These are phyloP conservation scores for Chelonia mydas DNA, from an alignment of 2,797 vertebrate species.

Conservation along the genomic window DNA sequence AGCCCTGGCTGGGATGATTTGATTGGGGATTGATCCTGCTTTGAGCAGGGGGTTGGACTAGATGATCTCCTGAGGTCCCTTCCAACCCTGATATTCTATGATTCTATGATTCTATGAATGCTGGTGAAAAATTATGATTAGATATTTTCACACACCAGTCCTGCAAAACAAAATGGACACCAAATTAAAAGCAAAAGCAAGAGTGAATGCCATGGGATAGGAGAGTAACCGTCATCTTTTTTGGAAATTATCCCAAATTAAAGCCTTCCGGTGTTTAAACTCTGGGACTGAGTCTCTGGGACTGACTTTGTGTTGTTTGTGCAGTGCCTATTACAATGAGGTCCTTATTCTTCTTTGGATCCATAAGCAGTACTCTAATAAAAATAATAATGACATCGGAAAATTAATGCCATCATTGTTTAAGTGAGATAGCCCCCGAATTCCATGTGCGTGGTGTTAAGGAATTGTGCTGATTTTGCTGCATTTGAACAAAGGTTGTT, in stretches of 20 bases:
- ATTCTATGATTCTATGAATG: no score
- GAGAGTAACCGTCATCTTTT: not conserved
- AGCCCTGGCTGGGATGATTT: no score
- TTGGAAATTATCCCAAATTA: not conserved
- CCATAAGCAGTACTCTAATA: not conserved
- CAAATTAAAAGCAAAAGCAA: not conserved
- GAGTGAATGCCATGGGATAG: not conserved
- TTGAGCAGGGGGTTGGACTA: no score
- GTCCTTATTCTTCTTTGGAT: not conserved
- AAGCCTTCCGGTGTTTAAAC: not conserved
- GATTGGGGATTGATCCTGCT: no score
- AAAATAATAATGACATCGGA: not conserved
- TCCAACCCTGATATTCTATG: no score
- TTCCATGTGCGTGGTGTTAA: not conserved
- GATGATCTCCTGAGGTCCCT: no score
- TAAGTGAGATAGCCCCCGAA: not conserved
- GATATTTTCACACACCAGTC: not conserved
- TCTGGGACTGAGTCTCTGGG: not conserved
- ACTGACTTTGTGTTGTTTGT: not conserved
- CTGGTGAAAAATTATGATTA: not conserved
- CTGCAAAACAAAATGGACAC: not conserved
- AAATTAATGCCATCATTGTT: not conserved
- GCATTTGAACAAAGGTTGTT: no score
- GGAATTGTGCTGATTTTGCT: not conserved
- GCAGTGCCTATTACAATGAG: not conserved